Percentiles rank a stretch among this genome's conserved stretches.
Conservation (phyloP, 1,140 invertebrate genomes). For the Centruroides vittatus region DNA sequence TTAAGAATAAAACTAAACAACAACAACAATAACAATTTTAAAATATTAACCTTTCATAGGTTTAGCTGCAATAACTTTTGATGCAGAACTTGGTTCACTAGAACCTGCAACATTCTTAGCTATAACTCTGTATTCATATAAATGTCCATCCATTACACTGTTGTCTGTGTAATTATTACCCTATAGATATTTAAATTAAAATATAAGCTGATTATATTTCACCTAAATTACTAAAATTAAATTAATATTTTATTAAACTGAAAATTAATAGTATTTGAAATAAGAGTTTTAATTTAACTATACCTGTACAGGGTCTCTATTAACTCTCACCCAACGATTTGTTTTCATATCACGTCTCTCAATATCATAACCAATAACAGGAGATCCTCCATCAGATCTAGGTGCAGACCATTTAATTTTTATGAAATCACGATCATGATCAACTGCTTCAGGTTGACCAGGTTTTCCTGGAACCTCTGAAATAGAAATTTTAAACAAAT, state of each 20-base stretch:
- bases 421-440: constrained; percentile 85
- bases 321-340: constrained; percentile 85
- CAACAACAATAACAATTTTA: background rate
- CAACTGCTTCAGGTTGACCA: constrained; percentile 70
- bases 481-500: background rate
- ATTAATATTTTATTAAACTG: too few relatives aligned
- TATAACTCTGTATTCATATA: constrained; percentile 92
- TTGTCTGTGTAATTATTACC: constrained; percentile 73
- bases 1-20: background rate
- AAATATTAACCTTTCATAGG: constrained; percentile 54
- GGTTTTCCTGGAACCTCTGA: constrained; percentile 69
- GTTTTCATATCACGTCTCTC: constrained; percentile 83
- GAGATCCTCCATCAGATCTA: constrained; percentile 81
- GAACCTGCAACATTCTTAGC: constrained; percentile 90
- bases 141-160: constrained; percentile 66
- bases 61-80: constrained; percentile 72
- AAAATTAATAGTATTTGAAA: too few relatives aligned
- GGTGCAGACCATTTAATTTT: constrained; percentile 78
- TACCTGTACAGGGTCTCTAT: constrained; percentile 39
- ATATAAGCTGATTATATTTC: background rate
- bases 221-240: too few relatives aligned
- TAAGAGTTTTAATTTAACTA: background rate
- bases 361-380: constrained; percentile 81
- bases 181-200: constrained; percentile 18
- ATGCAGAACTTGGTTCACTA: constrained; percentile 86